These are phyloP conservation scores for Hemithea aestivaria DNA, from an alignment of 2,888 invertebrate genomes.

Conservation along the genomic window DNA sequence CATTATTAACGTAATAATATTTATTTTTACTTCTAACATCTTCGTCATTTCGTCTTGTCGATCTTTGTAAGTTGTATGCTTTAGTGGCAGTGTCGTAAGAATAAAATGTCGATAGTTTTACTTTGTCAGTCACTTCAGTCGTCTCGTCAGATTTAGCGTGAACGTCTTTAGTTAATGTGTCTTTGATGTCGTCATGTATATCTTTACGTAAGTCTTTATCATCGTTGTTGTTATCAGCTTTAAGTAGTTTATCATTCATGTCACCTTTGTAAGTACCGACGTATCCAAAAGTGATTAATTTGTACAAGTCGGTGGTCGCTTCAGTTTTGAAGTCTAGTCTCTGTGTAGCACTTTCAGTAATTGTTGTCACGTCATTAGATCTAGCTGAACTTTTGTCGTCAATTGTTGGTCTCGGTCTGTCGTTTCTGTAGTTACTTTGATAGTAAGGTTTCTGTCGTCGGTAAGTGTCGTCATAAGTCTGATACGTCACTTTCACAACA, in stretches of 20 bases:
- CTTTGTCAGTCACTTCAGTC: slow-evolving; percentile 30
- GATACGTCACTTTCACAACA: slow-evolving; percentile 71
- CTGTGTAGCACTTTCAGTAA: slow-evolving; percentile 27
- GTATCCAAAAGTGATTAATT: slow-evolving; percentile 72
- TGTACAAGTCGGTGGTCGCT: slow-evolving; percentile 60
- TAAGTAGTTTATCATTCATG: slow-evolving; percentile 24
- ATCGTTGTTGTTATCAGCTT: slow-evolving; percentile 16
- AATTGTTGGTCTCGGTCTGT: slow-evolving; percentile 43
- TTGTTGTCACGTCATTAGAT: slow-evolving; percentile 48
- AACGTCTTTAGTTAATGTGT: slow-evolving; percentile 59
- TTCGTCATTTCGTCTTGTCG: slow-evolving; percentile 64
- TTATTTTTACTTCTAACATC: slow-evolving; percentile 43
- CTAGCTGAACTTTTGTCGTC: slow-evolving; percentile 58
- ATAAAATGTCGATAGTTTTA: slow-evolving; percentile 66
- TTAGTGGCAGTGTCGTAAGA: slow-evolving; percentile 64
- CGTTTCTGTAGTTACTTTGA: slow-evolving; percentile 53
- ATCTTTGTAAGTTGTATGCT: slow-evolving; percentile 59
- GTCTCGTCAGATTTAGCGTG: slow-evolving; percentile 38
- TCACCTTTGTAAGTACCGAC: slow-evolving; percentile 68
- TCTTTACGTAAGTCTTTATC: slow-evolving; percentile 25
- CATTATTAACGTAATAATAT: slow-evolving; percentile 68
- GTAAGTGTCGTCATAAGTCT: slow-evolving; percentile 70
- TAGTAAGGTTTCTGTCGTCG: slow-evolving; percentile 62
- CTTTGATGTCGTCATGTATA: slow-evolving; percentile 26
- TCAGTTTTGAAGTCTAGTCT: slow-evolving; percentile 24